Evolutionary conservation across 2,888 invertebrate species (phyloP).

Genomic region (Calameuta pallipes): DNA sequence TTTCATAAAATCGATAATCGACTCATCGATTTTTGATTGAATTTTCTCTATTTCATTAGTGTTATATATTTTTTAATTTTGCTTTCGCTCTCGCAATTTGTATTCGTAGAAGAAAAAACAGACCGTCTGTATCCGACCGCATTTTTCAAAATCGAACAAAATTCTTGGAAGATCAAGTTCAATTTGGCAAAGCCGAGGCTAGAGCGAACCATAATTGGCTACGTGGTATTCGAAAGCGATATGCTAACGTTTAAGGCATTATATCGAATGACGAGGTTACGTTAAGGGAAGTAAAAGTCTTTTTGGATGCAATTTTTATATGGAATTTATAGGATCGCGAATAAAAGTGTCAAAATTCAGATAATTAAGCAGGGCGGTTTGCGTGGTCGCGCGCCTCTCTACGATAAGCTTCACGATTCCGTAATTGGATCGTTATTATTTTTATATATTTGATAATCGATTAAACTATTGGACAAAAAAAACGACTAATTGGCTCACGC

Average conservation of each 20-base stretch:
- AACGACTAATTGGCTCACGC: not conserved
- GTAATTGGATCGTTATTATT: conserved; percentile 2
- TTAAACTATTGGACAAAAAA: not conserved
- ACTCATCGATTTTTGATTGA: not conserved
- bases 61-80: not conserved
- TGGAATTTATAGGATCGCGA: conserved; percentile 21
- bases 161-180: not conserved
- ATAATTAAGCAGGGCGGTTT: conserved; percentile 23
- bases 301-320: conserved; percentile 29
- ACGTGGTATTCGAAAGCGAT: conserved; percentile 64
- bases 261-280: conserved; percentile 20
- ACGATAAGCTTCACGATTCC: conserved; percentile 14
- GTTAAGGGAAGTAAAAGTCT: conserved; percentile 12
- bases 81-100: not conserved
- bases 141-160: not conserved
- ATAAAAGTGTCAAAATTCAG: conserved; percentile 26
- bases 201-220: conserved; percentile 53
- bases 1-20: not conserved
- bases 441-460: not conserved
- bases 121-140: not conserved
- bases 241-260: conserved; percentile 55
- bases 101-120: not conserved
- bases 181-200: conserved; percentile 20
- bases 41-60: not conserved
- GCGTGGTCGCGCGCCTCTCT: conserved; percentile 26